Evolutionary conservation across 2,888 invertebrate genomes (phyloP), one percentile per base, ranked within the genome.

Genomic region (Lasiommata megera): DNA sequence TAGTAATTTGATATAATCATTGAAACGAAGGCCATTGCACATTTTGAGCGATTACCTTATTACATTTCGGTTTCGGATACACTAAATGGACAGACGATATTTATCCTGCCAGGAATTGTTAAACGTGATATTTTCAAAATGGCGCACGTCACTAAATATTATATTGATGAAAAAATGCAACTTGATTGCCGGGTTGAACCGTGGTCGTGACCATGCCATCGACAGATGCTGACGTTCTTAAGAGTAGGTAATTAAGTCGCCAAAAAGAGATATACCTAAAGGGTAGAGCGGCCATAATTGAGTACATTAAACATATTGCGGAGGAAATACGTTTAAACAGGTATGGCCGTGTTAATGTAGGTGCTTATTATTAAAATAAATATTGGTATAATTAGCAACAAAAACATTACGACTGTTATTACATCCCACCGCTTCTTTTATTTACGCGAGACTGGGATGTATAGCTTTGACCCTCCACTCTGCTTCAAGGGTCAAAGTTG

Each of bases 51-150:
- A 44, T 44, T 9, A 14, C 44, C 23, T 14, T 44, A 28, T 43
- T 43, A 43, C 28, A 8, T 28, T 29, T 44, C 14, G n/a, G 28
- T 14, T 7, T 14, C 44, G 14, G 14, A 29, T 9, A 28, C 28
- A 29, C 44, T 44, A 44, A 40, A 43, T 18, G 41, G 41, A 41
- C 43, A 3, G 5, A 9, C 12, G 28, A 44, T 28, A 14, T 14
- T 44, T 44, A 44, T 12, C 28, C 28, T 44, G 28, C 44, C 44
- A 44, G 28, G 9, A 29, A 44, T 44, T 28, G 44, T 44, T 44
- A 44, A 44, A 28, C 28, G 12, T 44, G 14, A 44, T 14, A 1
- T 28, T 23, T 9, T 14, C 44, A 28, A 44, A 29, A 29, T 29
- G 9, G 28, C 28, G 7, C 44, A 14, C 28, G 44, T 44, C 44